Evolutionary conservation across 2,888 invertebrate genomes (phyloP), one percentile per base, ranked within the genome.

Genomic region (Tipula confusa): DNA sequence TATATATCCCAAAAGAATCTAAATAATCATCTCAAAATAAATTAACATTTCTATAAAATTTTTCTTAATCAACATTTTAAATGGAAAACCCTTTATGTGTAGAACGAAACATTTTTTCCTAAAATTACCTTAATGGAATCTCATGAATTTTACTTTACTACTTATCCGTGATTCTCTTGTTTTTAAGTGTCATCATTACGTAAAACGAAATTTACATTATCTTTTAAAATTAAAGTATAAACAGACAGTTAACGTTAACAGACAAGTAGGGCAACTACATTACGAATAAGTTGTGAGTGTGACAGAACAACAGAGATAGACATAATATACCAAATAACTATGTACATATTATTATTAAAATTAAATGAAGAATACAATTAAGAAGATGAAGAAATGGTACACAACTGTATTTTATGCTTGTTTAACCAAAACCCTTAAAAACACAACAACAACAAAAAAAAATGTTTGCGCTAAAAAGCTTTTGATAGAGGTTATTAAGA

Each of bases 111-210:
- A 64, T 24, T 2, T 64, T 64, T 64, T 64, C 64, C 24, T 64
- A 64, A 64, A 64, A 64, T 64, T 64, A 64, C 64, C 64, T 64
- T 64, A 64, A 64, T 64, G 64, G 64, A 64, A 64, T 64, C 64
- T 64, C 64, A 64, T 64, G 64, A 64, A 64, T 64, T 64, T 64
- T 64, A 64, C 64, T 64, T 64, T 64, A 64, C 64, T 64, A 64
- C 64, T 64, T 64, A 64, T 64, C 64, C 64, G 64, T 64, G 64
- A 64, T 64, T 64, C 64, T 64, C 64, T 64, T 64, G 64, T 64
- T 64, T 64, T 64, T 64, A 64, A 64, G 64, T 64, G 64, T 64
- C 64, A 64, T 64, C 64, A 64, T 64, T 64, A 64, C 64, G 64
- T 64, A 64, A 64, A 64, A 64, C 64, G 64, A 64, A 64, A 64